Conservation (phyloP, 2,113 vertebrate species). For the Notechis scutatus region DNA sequence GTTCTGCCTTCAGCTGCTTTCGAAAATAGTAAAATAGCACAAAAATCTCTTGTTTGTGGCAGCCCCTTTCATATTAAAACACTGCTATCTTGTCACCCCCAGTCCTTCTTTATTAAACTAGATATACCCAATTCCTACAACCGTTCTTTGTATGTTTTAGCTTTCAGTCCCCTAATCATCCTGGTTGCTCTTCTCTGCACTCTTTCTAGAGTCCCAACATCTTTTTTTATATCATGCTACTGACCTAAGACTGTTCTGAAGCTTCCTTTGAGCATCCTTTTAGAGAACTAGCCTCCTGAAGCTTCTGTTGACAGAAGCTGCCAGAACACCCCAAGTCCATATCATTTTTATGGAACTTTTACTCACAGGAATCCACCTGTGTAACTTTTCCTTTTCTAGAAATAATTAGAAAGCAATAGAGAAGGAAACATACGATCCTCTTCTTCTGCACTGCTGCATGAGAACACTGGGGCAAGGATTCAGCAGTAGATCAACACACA, state of each 20-base stretch:
- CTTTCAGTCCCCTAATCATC: background rate
- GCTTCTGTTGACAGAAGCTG: background rate
- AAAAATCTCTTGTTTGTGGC: background rate
- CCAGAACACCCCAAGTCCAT: background rate
- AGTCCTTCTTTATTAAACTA: background rate
- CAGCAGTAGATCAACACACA: background rate
- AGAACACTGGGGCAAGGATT: background rate
- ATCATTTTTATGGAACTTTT: background rate
- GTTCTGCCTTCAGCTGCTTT: background rate
- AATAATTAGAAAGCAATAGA: background rate
- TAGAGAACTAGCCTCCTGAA: background rate
- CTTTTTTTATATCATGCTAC: background rate
- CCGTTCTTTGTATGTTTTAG: background rate
- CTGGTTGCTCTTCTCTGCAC: background rate
- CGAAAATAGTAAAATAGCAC: background rate
- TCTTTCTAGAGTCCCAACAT: background rate
- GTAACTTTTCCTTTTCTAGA: background rate
- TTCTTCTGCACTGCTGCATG: background rate
- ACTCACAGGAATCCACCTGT: background rate
- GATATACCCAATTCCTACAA: background rate
- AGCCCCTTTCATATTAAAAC: background rate
- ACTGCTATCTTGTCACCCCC: background rate
- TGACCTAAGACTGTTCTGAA: background rate
- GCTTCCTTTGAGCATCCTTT: background rate
- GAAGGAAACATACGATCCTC: background rate